Base-by-base conservation (phyloP, 1,140 invertebrate genomes). In the Listronotus oregonensis region DNA sequence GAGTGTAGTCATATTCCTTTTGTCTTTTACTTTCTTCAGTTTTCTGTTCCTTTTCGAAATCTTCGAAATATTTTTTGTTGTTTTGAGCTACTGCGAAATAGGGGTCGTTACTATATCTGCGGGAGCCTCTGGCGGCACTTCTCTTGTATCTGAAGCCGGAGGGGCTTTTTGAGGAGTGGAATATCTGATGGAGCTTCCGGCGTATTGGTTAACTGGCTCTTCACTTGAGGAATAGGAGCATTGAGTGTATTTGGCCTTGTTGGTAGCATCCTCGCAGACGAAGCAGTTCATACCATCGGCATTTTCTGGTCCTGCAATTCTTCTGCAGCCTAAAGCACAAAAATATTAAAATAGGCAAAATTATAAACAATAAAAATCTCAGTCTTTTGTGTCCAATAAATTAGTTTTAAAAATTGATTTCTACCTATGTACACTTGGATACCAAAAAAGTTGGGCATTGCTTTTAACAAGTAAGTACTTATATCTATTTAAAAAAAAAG, bases 181-280 rank as follows among this genome's bases (percentile, higher is more conserved):
- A 57, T 73, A 79, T 55, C 68, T 66, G 59, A 74, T 61, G n/a
- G 72, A 71, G 43, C 66, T 72, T 58, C 76, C 73, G 27, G 73
- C 49, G 65, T 77, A 78, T 54, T 78, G 75, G 14, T 77, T 71
- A 17, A 75, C 73, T n/a, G 71, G 73, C 46, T 78, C 72, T 15
- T 75, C 70, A 27, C 78, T 69, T 4, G 76, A 74, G 3, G 69
- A 59, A 54, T 82, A 82, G 0, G 80, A 80, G 71, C 84, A 85
- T 50, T 82, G 77, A 62, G 84, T 82, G 49, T 79, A 84, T 52
- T 71, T 80, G 1, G 77, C 75, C 15, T 81, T 82, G 31, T 73
- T 78, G 46, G 76, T 76, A 1, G 78, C 76, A 61, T 85, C 80
- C 64, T 81, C 81, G 64, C 84, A 85, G 8, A 80, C 75, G 64